Evolutionary conservation across 2,888 invertebrate genomes (phyloP).

Genomic region (Monoplex corrugatus): DNA sequence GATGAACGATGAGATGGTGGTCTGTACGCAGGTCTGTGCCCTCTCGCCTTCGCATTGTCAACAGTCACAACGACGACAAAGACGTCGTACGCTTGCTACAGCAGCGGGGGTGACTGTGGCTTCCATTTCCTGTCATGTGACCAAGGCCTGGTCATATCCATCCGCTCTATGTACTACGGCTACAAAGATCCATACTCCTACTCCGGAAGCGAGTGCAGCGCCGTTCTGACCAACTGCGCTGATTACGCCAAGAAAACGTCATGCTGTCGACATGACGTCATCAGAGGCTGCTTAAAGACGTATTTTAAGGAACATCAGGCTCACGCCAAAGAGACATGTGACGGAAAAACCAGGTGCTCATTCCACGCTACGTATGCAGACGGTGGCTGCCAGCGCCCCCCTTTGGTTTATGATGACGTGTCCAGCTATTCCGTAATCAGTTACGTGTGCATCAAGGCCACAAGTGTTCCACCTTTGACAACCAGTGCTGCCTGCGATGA

Average conservation of each 20-base stretch:
- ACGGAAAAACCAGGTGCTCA: neutral
- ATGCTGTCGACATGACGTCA: conserved; percentile 27
- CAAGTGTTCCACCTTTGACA: neutral
- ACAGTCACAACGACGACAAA: too few species aligned
- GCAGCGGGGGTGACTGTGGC: conserved; percentile 42
- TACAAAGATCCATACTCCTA: conserved; percentile 7
- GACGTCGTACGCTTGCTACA: conserved; percentile 41
- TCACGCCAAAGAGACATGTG: neutral
- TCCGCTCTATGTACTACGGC: conserved; percentile 28
- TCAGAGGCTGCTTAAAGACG: conserved; percentile 11
- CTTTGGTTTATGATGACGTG: neutral
- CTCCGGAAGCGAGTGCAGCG: neutral
- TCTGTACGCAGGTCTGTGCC: neutral
- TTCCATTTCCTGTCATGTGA: conserved; percentile 48
- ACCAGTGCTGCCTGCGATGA: neutral
- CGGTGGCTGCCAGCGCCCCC: neutral
- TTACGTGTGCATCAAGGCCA: conserved; percentile 32
- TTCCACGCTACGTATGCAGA: conserved; percentile 26
- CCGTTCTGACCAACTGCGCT: conserved; percentile 15
- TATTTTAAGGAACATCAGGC: conserved; percentile 22
- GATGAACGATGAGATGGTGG: too few species aligned
- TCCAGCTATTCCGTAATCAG: conserved; percentile 38
- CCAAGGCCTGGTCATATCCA: conserved; percentile 13
- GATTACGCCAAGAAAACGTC: neutral
- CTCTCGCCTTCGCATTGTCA: neutral